phyloP scores from a whole-genome alignment of 2,888 invertebrate genomes.

The Zootermopsis nevadensis region DNA sequence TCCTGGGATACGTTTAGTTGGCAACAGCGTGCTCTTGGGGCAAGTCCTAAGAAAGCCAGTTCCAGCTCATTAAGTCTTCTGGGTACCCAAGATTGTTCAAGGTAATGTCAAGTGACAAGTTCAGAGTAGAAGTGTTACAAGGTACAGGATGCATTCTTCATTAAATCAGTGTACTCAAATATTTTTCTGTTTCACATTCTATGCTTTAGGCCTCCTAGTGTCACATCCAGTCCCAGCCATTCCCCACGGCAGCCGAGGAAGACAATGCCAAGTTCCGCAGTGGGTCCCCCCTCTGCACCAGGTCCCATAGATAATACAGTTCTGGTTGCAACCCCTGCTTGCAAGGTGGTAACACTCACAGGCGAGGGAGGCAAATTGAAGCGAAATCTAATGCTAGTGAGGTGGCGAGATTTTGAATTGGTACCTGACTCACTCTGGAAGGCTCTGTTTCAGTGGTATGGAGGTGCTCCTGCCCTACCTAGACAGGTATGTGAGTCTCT shows the following conservation, averaged over 20 bases:
- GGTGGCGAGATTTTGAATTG: constrained; percentile 86
- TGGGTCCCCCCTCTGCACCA: constrained; percentile 62
- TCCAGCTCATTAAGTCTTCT: constrained; percentile 50
- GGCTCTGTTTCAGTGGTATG: constrained; percentile 86
- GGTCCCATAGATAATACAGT: constrained; percentile 82
- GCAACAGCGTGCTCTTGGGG: constrained; percentile 22
- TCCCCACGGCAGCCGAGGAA: constrained; percentile 50
- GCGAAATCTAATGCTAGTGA: constrained; percentile 77
- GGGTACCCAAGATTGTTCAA: constrained; percentile 50
- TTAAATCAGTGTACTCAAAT: not conserved
- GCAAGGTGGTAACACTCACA: constrained; percentile 79
- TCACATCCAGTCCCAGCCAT: constrained; percentile 55
- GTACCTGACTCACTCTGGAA: constrained; percentile 90
- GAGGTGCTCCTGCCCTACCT: constrained; percentile 82
- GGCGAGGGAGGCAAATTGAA: constrained; percentile 89
- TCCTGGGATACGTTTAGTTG: constrained; percentile 36
- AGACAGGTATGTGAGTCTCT: constrained; percentile 67
- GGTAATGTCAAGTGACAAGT: constrained; percentile 31
- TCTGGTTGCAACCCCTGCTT: constrained; percentile 72
- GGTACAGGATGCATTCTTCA: not conserved
- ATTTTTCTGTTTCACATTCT: too few species aligned
- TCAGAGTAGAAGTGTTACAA: too few species aligned
- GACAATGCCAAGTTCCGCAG: constrained; percentile 3
- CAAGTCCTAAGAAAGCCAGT: constrained; percentile 52
- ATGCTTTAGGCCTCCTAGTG: constrained; percentile 50